These are phyloP conservation scores for Hydrozoanthus tunicans DNA, from an alignment of 64 coral and sea anemone species.

Conservation along the genomic window DNA sequence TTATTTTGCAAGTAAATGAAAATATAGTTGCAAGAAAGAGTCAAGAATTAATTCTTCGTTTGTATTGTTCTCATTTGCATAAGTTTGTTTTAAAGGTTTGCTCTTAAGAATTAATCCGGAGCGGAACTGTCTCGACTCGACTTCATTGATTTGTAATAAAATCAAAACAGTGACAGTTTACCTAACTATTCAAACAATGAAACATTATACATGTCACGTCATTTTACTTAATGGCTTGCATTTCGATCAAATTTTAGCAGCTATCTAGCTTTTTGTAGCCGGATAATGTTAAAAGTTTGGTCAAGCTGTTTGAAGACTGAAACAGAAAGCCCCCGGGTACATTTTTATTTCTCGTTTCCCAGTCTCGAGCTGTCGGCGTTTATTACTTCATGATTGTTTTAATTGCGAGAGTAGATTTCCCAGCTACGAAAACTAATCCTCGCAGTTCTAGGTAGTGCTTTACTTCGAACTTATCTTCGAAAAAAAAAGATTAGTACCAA, in stretches of 20 bases:
- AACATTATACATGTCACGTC: background rate
- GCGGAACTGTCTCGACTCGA: background rate
- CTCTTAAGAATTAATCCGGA: too few relatives aligned
- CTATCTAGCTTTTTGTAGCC: background rate
- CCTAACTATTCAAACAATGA: constrained; percentile 45
- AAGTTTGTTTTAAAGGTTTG: too few relatives aligned
- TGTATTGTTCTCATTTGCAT: too few relatives aligned
- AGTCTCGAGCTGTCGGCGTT: too few relatives aligned
- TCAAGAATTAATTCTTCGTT: too few relatives aligned
- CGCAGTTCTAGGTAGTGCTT: too few relatives aligned
- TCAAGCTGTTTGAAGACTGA: too few relatives aligned
- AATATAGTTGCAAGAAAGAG: too few relatives aligned
- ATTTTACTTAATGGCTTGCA: constrained; percentile 1
- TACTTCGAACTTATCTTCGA: background rate
- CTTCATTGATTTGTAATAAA: constrained; percentile 36
- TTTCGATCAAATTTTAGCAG: constrained; percentile 20
- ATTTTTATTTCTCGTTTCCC: background rate
- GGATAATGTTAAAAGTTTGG: background rate
- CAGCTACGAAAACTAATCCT: too few relatives aligned
- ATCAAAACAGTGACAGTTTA: constrained; percentile 21
- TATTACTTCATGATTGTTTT: too few relatives aligned
- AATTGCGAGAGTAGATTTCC: too few relatives aligned
- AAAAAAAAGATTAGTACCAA: constrained; percentile 42
- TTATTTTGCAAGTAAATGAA: too few relatives aligned
- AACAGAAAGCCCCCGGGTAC: background rate